Percentiles rank a stretch among this genome's conserved stretches.
Conservation (phyloP, 2,113 vertebrate genomes). For the Coreoperca whiteheadi region DNA sequence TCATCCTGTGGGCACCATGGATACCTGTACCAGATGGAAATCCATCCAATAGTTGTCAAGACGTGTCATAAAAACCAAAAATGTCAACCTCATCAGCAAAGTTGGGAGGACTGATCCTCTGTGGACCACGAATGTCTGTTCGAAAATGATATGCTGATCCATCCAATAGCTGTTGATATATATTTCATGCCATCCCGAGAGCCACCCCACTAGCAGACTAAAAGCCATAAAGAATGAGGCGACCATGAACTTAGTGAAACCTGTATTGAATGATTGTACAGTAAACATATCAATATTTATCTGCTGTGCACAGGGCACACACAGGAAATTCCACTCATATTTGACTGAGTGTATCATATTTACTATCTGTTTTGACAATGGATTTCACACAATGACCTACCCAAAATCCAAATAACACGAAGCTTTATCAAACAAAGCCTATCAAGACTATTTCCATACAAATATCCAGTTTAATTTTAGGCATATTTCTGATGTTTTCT, state of each 20-base stretch:
- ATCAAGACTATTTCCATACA: neutral
- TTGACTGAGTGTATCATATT: neutral
- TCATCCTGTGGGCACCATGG: neutral
- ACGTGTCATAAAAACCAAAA: neutral
- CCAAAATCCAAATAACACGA: constrained; percentile 4
- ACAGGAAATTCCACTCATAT: constrained; percentile 15
- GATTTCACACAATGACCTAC: neutral
- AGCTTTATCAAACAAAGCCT: neutral
- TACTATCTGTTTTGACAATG: neutral
- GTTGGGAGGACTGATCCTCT: too few relatives aligned
- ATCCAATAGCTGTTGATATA: neutral
- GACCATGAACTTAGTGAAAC: neutral
- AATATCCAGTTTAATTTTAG: neutral
- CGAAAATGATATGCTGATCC: neutral
- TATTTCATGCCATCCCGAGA: neutral
- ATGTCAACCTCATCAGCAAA: too few relatives aligned
- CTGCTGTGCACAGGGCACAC: neutral
- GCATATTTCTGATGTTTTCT: neutral
- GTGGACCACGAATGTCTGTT: neutral
- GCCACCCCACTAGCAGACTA: neutral
- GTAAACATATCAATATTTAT: neutral
- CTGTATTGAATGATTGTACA: neutral
- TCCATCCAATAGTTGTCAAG: neutral
- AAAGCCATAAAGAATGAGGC: too few relatives aligned
- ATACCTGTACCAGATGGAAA: neutral